Evolutionary conservation across 2,113 vertebrate genomes (phyloP).

Genomic region (Lipophrys pholis): DNA sequence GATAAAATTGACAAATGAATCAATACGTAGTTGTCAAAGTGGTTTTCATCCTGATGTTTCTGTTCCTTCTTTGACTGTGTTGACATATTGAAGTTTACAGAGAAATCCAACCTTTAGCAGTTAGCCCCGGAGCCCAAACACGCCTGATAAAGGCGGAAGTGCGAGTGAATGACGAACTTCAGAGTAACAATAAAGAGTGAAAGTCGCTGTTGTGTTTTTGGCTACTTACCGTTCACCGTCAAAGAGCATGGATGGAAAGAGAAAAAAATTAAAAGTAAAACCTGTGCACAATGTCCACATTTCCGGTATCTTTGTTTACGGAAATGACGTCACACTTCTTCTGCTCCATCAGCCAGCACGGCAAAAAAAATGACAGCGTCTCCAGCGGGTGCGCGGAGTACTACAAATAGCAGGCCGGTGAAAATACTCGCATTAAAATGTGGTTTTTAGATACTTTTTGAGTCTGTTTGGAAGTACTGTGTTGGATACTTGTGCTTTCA

Average conservation of each 20-base stretch:
- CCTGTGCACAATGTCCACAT: neutral
- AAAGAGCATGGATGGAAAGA: neutral
- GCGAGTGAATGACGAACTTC: neutral
- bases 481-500: too few relatives aligned
- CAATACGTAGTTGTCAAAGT: too few relatives aligned
- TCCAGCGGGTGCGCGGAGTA: neutral
- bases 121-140: neutral
- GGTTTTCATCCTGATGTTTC: too few relatives aligned
- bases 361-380: slow-evolving; percentile 25
- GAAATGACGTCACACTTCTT: slow-evolving; percentile 43
- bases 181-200: neutral
- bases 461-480: too few relatives aligned
- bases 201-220: neutral
- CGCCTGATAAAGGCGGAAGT: neutral
- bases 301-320: slow-evolving; percentile 50
- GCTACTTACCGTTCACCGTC: slow-evolving; percentile 35
- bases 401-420: neutral
- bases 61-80: too few relatives aligned
- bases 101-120: too few relatives aligned
- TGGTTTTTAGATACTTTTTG: too few relatives aligned
- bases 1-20: too few relatives aligned
- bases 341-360: neutral
- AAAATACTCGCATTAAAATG: too few relatives aligned
- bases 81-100: too few relatives aligned
- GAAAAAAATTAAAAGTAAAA: neutral